Base-by-base conservation (phyloP, 2,888 invertebrate species). In the Nemotelus nigrinus region DNA sequence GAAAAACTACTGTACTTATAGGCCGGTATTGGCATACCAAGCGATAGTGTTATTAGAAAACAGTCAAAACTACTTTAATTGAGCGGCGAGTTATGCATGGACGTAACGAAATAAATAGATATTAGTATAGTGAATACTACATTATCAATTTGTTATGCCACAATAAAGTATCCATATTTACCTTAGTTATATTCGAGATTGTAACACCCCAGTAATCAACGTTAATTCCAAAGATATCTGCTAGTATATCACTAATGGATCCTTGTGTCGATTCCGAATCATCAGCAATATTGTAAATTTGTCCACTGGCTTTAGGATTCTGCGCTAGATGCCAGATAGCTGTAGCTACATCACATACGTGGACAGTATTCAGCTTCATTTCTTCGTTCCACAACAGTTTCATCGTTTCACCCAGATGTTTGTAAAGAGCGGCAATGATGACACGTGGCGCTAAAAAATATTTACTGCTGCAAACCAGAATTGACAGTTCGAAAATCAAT, bases 341-440 rank as follows among this genome's bases (percentile, higher is more conserved):
- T 76, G 92, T 89, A 84, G 93, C 94, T n/a, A 96, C 90, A 87
- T 97, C 97, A 41, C 88, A 86, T 0, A 96, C 95, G 85, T 97
- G 96, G 44, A 97, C 92, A 0, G 97, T 97, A 87, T 96, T 95
- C 88, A 96, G 90, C 84, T 92, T 92, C 81, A 97, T 89, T 79
- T 94, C 92, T 8, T 93, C 92, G 58, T 93, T 94, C 96, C 97
- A 97, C 43, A 97, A 88, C 53, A 97, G 89, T 87, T 96, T 96
- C 96, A 97, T 96, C 80, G 94, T 94, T 87, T 97, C 96, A 55
- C 92, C 92, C 48, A 96, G 89, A 84, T 95, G 92, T 84, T 94
- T 95, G 88, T 97, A 97, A 80, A 97, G 92, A 57, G 94, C 94
- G 78, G 96, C 96, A 83, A 95, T 93, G 53, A 97, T 91, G 76